Conservation (phyloP, 1,140 invertebrate species). For the Drosophila willistoni region DNA sequence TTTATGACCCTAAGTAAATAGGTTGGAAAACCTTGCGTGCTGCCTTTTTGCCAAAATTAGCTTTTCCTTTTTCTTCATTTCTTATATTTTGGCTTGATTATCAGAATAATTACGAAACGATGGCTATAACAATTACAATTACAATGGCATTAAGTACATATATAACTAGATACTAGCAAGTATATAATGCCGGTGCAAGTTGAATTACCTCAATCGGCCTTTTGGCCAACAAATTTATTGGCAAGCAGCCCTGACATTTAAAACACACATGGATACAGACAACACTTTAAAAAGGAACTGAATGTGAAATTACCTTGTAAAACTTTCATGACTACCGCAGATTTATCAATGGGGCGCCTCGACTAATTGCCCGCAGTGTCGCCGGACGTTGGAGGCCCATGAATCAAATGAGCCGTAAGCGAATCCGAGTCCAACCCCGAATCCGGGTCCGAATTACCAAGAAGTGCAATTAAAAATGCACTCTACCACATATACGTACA, state of each 20-base stretch:
- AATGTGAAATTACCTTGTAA: conserved; percentile 66
- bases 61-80: conserved; percentile 35
- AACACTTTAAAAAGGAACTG: conserved; percentile 10
- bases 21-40: conserved; percentile 49
- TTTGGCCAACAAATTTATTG: conserved; percentile 41
- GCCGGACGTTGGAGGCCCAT: conserved; percentile 31
- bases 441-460: conserved; percentile 29
- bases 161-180: conserved; percentile 23
- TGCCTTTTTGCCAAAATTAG: conserved; percentile 56
- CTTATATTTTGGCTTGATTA: conserved; percentile 47
- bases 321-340: conserved; percentile 65
- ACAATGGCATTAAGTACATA: conserved; percentile 46
- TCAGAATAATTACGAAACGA: conserved; percentile 71
- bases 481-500: conserved; percentile 26
- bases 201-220: conserved; percentile 56
- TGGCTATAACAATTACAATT: conserved; percentile 53
- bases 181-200: conserved; percentile 36
- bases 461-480: conserved; percentile 61
- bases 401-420: conserved; percentile 52
- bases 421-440: conserved; percentile 8
- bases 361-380: conserved; percentile 54
- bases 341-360: conserved; percentile 61
- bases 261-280: conserved; percentile 4
- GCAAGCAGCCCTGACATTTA: conserved; percentile 65
- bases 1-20: conserved; percentile 63